These are phyloP conservation scores for Platycheirus albimanus DNA, from an alignment of 2,888 invertebrate species.

Conservation along the genomic window DNA sequence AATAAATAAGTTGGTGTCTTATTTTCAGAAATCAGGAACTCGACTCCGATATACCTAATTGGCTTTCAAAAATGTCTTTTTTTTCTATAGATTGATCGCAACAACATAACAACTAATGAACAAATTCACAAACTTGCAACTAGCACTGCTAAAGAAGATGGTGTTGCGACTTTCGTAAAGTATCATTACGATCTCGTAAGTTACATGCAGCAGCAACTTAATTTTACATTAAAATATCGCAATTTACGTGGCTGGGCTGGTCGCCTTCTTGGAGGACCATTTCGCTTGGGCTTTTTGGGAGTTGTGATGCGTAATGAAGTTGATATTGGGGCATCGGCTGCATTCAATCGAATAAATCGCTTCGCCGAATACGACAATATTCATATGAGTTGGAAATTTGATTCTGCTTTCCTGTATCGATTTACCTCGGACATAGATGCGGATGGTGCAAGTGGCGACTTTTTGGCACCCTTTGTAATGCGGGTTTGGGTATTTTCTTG, in stretches of 20 bases:
- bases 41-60: too few relatives aligned
- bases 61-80: not conserved
- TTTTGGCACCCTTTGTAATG: constrained; percentile 79
- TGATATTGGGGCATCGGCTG: constrained; percentile 80
- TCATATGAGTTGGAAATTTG: constrained; percentile 81
- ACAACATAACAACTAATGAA: constrained; percentile 77
- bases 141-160: constrained; percentile 76
- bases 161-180: constrained; percentile 79
- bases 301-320: constrained; percentile 80
- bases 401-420: constrained; percentile 80
- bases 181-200: constrained; percentile 78
- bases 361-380: constrained; percentile 80
- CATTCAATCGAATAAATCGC: constrained; percentile 80
- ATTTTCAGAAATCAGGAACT: too few relatives aligned
- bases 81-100: constrained; percentile 79
- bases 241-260: constrained; percentile 81
- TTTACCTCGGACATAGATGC: constrained; percentile 79
- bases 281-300: constrained; percentile 80
- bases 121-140: constrained; percentile 77
- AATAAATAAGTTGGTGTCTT: too few relatives aligned
- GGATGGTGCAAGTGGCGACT: constrained; percentile 78
- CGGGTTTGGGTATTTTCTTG: constrained; percentile 78
- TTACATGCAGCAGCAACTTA: constrained; percentile 78
- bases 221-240: constrained; percentile 80
- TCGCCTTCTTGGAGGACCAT: constrained; percentile 78